Conservation (phyloP, 2,797 vertebrate genomes). For the Sciurus carolinensis region DNA sequence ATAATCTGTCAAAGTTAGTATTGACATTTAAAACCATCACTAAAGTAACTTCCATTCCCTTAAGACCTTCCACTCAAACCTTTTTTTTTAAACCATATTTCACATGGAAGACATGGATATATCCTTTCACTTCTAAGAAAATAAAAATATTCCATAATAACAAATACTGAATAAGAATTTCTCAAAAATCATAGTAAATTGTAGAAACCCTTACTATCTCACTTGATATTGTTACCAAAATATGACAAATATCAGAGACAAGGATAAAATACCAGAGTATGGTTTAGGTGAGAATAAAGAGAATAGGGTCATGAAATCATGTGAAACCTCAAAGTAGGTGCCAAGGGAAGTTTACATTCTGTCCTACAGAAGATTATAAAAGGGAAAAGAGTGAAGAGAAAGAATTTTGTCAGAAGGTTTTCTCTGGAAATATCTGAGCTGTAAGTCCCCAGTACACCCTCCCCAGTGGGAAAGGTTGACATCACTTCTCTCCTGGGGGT, state of each 20-base stretch:
- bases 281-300: background rate
- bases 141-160: slow-evolving; percentile 37
- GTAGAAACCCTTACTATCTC: slow-evolving; percentile 40
- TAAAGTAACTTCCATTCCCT: slow-evolving; percentile 23
- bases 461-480: background rate
- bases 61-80: background rate
- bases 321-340: background rate
- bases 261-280: slow-evolving; percentile 14
- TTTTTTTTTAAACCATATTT: background rate
- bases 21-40: background rate
- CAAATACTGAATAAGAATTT: slow-evolving; percentile 50
- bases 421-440: background rate
- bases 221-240: slow-evolving; percentile 17
- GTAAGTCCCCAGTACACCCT: background rate
- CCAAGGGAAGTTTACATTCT: background rate
- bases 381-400: background rate
- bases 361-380: background rate
- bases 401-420: background rate
- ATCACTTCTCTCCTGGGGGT: background rate
- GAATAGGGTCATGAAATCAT: slow-evolving; percentile 10
- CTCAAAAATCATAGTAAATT: slow-evolving; percentile 25
- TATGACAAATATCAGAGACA: background rate
- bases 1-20: background rate
- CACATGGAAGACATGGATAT: background rate
- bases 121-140: slow-evolving; percentile 13